Evolutionary conservation across 2,113 vertebrate genomes (phyloP), one percentile per base, ranked within the genome.

Genomic region (Scatophagus argus): DNA sequence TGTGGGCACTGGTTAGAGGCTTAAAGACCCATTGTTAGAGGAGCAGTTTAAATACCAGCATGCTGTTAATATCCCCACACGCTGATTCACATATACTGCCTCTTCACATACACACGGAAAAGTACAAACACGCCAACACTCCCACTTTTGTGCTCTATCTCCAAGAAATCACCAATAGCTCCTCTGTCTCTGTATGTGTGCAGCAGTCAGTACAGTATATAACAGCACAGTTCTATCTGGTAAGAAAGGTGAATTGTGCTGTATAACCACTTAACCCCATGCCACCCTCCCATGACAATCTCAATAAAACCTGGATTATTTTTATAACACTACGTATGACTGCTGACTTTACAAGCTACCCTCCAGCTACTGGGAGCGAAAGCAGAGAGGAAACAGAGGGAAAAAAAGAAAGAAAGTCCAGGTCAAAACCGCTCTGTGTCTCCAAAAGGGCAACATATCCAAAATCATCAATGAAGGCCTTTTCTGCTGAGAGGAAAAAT

Each of bases 291-390:
- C 74, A 59, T 82, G 78, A 86, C 90, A 85, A 85, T 89, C 90
- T 89, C 86, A 94, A 91, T 94, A 94, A 95, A 95, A 91, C 81
- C 76, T 77, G 90, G 93, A 94, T 94, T 95, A 94, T 94, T 94
- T 93, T 94, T 92, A 89, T 88, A 92, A 86, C 82, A 64, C 79
- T 64, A 88, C 71, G 78, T 87, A 88, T 83, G 78, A 85, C 87
- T 90, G 80, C 91, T 91, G 92, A 92, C 90, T 92, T 93, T 91
- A 92, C 91, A 92, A 91, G 90, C 84, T 66, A 74, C 76, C 69
- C 77, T 75, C 72, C 79, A 80, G 77, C 82, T 77, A 61, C 81
- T 59, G 76, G 60, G 63, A 65, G 73, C 71, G 69, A 59, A 51
- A 63, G 68, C 23, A 29, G 23, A 66, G 60, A n/a, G 14, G 23